phyloP scores from a whole-genome alignment of 2,113 vertebrate genomes.

The Silurus asotus region DNA sequence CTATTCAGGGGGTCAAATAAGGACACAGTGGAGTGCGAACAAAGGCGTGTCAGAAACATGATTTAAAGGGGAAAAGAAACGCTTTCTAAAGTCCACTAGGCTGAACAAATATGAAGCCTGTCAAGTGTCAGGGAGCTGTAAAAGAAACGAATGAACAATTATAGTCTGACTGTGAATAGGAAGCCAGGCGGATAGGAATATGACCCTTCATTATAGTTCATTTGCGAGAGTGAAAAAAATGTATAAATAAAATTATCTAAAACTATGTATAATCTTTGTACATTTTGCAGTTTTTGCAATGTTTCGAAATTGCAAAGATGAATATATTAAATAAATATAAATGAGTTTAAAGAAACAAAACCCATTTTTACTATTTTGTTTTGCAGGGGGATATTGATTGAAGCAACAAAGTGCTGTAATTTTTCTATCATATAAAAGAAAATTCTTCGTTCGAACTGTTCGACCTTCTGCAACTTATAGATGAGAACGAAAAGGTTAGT shows the following conservation, averaged over 20 bases:
- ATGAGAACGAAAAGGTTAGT: not conserved
- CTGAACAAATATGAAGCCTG: conserved; percentile 36
- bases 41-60: not conserved
- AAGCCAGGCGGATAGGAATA: not conserved
- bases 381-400: conserved; percentile 3
- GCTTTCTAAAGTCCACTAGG: conserved; percentile 25
- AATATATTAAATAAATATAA: conserved; percentile 28
- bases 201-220: not conserved
- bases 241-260: not conserved
- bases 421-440: not conserved
- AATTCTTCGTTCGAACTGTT: not conserved
- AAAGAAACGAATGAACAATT: conserved; percentile 33
- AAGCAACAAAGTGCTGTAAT: conserved; percentile 1
- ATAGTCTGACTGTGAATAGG: not conserved
- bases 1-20: conserved; percentile 22
- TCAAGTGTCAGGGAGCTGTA: conserved; percentile 36
- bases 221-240: not conserved
- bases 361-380: not conserved
- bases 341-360: not conserved
- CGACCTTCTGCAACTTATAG: not conserved
- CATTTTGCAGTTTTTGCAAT: no score
- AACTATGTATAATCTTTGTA: conserved; percentile 40
- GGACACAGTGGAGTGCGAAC: not conserved
- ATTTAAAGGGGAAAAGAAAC: conserved; percentile 21
- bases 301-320: conserved; percentile 49